phyloP scores from a whole-genome alignment of 2,113 vertebrate species.

The Sander vitreus region DNA sequence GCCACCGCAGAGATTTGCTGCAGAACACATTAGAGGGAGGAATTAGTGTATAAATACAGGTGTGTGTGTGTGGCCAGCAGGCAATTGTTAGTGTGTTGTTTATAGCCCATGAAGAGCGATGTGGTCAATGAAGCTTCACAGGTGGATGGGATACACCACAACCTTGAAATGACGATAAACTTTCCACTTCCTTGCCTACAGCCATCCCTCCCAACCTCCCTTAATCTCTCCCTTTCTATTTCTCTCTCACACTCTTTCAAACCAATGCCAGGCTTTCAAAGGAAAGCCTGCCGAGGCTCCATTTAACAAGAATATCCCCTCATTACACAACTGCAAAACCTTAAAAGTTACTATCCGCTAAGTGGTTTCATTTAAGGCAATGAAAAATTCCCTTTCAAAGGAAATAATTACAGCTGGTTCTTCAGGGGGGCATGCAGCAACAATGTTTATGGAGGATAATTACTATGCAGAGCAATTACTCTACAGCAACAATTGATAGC shows the following conservation, averaged over 20 bases:
- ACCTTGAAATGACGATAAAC: conserved; percentile 78
- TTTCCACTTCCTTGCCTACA: conserved; percentile 52
- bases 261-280: conserved; percentile 35
- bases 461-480: conserved; percentile 73
- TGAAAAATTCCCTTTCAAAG: conserved; percentile 75
- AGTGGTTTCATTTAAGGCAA: conserved; percentile 67
- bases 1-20: conserved; percentile 49
- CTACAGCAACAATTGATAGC: conserved; percentile 67
- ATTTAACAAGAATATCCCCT: conserved; percentile 61
- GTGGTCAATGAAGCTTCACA: conserved; percentile 77
- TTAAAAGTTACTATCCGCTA: conserved; percentile 65
- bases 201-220: conserved; percentile 29
- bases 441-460: conserved; percentile 77
- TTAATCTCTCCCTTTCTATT: not conserved
- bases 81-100: conserved; percentile 70
- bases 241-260: conserved; percentile 24
- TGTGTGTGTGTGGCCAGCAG: conserved; percentile 37
- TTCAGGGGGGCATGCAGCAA: conserved; percentile 61
- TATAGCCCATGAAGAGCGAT: conserved; percentile 74
- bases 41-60: conserved; percentile 52
- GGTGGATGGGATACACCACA: conserved; percentile 67
- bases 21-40: conserved; percentile 54
- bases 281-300: conserved; percentile 43
- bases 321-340: conserved; percentile 65
- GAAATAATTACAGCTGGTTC: conserved; percentile 75